Base-by-base conservation (phyloP, 2,113 vertebrate species). In the Antennarius striatus region DNA sequence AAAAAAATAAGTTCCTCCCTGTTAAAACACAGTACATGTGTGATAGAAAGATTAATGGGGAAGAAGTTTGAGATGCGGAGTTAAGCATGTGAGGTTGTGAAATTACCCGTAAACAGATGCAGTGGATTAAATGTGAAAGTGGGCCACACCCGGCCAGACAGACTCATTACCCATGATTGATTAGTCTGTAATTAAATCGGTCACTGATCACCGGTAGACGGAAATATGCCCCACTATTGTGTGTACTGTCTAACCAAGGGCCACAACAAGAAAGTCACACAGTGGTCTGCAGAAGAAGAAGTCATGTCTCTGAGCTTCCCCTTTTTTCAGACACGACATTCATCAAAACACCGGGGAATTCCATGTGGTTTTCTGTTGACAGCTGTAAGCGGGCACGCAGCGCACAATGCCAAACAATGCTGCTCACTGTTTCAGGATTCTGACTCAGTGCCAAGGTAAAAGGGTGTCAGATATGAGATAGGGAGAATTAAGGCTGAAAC, bases 141-240 rank as follows among this genome's bases (percentile, higher is more conserved):
- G 1, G n/a, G 74, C 80, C 84, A 73, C 86, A 63, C 86, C 87
- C 81, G 56, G 59, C 56, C 71, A 10, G 59, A 59, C 66, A 78
- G 80, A 85, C 84, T 86, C 71, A 82, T 89, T 85, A 88, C 71
- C 17, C 69, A 69, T 87, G 87, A 91, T 84, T 86, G 90, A 92
- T 87, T 80, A 22, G 66, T 86, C 48, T 90, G 81, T 88, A 91
- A 92, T 91, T 90, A 87, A 66, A 65, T 63, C 2, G 69, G 71
- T 78, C 73, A 56, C 69, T 84, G 86, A 91, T 81, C 85, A 82
- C 79, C 3, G 68, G 77, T 75, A 81, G 71, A 82, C 80, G 77
- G 80, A 91, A 92, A 93, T 86, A 88, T 45, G 55, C 80, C 77
- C 62, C 17, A 29, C 56, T 36, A 74, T 85, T 77, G 74, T 84